These are phyloP conservation scores for Thaumatotibia leucotreta DNA, from an alignment of 1,140 invertebrate species.

Conservation along the genomic window DNA sequence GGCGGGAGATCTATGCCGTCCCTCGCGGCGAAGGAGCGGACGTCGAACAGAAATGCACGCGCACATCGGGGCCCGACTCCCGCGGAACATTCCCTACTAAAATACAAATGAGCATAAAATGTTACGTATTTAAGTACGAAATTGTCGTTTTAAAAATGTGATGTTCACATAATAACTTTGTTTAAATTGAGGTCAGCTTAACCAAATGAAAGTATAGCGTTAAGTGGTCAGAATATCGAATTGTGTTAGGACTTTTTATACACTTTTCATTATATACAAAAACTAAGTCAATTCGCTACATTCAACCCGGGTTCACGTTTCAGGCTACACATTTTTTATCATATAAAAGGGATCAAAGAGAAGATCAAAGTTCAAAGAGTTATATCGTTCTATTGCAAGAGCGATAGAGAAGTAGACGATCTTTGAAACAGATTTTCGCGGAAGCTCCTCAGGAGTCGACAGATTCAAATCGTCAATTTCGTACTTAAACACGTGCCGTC, in stretches of 20 bases:
- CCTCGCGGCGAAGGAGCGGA: neutral
- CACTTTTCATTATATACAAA: neutral
- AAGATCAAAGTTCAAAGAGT: no score
- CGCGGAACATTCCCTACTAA: neutral
- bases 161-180: constrained; percentile 12
- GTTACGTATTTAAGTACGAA: constrained; percentile 9
- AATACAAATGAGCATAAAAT: constrained; percentile 71
- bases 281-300: neutral
- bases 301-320: no score
- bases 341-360: no score
- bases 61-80: neutral
- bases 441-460: no score
- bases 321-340: no score
- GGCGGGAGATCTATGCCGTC: neutral
- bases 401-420: no score
- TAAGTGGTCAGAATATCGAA: neutral
- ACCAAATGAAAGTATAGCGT: neutral
- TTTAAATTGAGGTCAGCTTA: neutral
- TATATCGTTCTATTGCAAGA: no score
- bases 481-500: no score
- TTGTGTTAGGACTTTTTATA: neutral
- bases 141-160: constrained; percentile 11
- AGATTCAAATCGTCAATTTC: neutral
- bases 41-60: neutral
- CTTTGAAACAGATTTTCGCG: no score